A percentile compares a stretch with the other conserved stretches of the same genome.
These are phyloP conservation scores for Caenorhabditis latens DNA, from an alignment of 1,140 invertebrate genomes.

Conservation along the genomic window DNA sequence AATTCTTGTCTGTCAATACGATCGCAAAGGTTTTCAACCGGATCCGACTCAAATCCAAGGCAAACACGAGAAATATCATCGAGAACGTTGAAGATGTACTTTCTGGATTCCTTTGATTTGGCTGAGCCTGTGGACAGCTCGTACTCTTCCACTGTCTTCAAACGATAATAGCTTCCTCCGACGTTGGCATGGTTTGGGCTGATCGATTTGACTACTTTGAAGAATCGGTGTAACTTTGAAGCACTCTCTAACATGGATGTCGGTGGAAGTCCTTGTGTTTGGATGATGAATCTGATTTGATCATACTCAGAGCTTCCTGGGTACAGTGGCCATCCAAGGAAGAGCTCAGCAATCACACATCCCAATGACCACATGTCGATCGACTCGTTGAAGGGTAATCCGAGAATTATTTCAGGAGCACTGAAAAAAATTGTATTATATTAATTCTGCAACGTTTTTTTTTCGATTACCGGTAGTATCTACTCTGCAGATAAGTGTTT, in stretches of 20 bases:
- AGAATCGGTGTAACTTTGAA: conserved; percentile 98
- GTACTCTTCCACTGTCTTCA: conserved; percentile 93
- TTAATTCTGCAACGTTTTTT: background rate
- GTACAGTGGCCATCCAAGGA: conserved; percentile 99
- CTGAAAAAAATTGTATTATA: conserved; percentile 79
- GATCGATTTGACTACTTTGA: conserved; percentile 82
- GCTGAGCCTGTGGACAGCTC: conserved; percentile 93
- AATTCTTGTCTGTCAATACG: conserved; percentile 72
- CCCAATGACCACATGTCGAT: conserved; percentile 99
- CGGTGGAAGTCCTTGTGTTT: conserved; percentile 92
- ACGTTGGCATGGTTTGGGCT: conserved; percentile 51
- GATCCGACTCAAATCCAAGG: conserved; percentile 58
- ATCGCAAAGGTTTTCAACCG: conserved; percentile 58
- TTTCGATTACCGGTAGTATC: conserved; percentile 86
- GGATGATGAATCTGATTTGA: conserved; percentile 91
- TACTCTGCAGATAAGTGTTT: conserved; percentile 98
- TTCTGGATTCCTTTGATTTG: conserved; percentile 98
- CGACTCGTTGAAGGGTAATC: conserved; percentile 96
- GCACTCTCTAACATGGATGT: conserved; percentile 99
- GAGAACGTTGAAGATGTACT: conserved; percentile 99
- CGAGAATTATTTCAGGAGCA: conserved; percentile 98
- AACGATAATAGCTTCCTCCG: conserved; percentile 69
- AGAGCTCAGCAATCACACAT: conserved; percentile 98
- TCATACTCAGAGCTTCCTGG: conserved; percentile 99
- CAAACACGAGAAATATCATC: conserved; percentile 91